Evolutionary conservation across 1,140 invertebrate genomes (phyloP).

Genomic region (Penaeus japonicus): DNA sequence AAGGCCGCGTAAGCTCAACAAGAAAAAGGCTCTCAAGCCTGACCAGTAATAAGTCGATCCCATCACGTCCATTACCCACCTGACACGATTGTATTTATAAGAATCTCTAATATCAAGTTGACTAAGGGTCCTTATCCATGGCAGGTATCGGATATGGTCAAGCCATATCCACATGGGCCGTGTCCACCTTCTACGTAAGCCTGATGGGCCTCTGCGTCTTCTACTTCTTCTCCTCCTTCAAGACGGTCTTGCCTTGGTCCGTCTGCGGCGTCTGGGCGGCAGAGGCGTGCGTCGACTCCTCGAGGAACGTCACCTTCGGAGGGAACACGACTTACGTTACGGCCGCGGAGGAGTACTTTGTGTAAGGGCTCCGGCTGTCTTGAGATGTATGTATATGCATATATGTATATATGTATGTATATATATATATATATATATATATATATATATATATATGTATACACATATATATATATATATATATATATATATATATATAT

Average conservation of each 20-base stretch:
- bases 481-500: background rate
- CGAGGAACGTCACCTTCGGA: background rate
- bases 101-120: background rate
- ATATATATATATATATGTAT: background rate
- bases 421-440: background rate
- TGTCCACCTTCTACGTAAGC: slow-evolving; percentile 64
- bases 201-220: slow-evolving; percentile 79
- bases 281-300: background rate
- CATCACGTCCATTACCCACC: too few species aligned
- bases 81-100: too few species aligned
- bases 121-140: background rate
- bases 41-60: too few species aligned
- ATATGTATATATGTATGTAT: background rate
- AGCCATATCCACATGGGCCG: slow-evolving; percentile 62
- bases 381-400: background rate
- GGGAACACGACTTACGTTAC: background rate
- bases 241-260: slow-evolving; percentile 77
- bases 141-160: slow-evolving; percentile 66
- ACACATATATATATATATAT: background rate
- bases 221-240: slow-evolving; percentile 78
- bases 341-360: slow-evolving; percentile 7
- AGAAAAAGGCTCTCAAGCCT: too few species aligned
- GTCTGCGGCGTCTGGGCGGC: slow-evolving; percentile 69
- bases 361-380: background rate
- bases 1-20: too few species aligned